Evolutionary conservation across 2,888 invertebrate species (phyloP), one percentile per base, ranked within the genome.

Genomic region (Dusona sp.): DNA sequence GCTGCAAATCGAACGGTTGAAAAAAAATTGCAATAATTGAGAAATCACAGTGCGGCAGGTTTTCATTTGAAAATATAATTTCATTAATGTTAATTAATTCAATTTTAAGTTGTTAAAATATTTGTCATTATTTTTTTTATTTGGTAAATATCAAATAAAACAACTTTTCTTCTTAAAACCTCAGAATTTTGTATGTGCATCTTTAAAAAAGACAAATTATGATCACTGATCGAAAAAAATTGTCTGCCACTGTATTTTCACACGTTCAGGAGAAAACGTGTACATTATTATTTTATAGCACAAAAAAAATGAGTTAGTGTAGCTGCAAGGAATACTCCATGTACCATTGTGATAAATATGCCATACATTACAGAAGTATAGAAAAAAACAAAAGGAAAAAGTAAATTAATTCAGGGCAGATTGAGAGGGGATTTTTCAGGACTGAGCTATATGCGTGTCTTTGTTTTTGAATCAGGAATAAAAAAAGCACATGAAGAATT

Each of bases 401-500:
- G 36, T 0, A 29, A 38, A 38, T 57, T 3, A 22, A 25, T 54
- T 42, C 33, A 29, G n/a, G 25, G 16, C 77, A 65, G 64, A 77
- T 78, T 78, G 22, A 78, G 16, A 36, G 22, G 9, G 33, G 29
- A 48, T 33, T 64, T 65, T 65, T n/a, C 16, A 61, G 83, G 79
- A 85, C 83, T 61, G 33, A 22, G 42, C n/a, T 33, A 45, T 42
- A 70, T 68, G 72, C 73, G 67, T 85, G 42, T 72, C 79, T 72
- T 36, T 42, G 80, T 38, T 80, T 65, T 80, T 48, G 64, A 80
- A 80, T 73, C 51, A 73, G 29, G 22, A 57, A 64, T 45, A 80
- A 79, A 45, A 77, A 29, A 54, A 45, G 36, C 7, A 38, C 72
- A 64, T 65, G 38, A 73, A 78, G 29, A 67, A 45, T 73, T 68